Evolutionary conservation across 1,140 invertebrate genomes (phyloP).

Genomic region (Campoletis sonorensis): DNA sequence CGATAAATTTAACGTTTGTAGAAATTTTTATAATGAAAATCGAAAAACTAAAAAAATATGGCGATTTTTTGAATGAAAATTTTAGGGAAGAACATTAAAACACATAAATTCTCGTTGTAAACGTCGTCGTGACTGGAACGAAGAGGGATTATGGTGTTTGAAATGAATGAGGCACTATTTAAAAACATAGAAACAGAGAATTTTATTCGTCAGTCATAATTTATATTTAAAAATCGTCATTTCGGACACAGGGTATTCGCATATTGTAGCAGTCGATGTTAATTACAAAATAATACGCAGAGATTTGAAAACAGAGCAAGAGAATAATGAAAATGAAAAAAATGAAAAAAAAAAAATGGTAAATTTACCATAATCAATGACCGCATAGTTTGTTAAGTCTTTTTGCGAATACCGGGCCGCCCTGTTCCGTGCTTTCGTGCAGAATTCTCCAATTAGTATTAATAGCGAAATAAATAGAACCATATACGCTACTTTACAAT

Average conservation of each 20-base stretch:
- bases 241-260: constrained; percentile 52
- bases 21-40: not conserved
- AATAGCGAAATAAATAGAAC: constrained; percentile 53
- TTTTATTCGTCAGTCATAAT: constrained; percentile 70
- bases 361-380: constrained; percentile 19
- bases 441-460: constrained; percentile 43
- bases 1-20: not conserved
- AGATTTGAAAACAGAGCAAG: not conserved
- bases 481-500: constrained; percentile 50
- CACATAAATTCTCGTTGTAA: not conserved
- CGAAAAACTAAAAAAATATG: too few species aligned
- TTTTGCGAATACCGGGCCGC: constrained; percentile 17
- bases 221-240: constrained; percentile 63
- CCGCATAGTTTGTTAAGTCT: constrained; percentile 2
- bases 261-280: constrained; percentile 35
- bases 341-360: constrained; percentile 31
- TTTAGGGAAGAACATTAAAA: not conserved
- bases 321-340: too few species aligned
- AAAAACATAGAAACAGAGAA: constrained; percentile 67
- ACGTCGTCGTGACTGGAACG: not conserved
- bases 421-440: not conserved
- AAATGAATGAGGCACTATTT: constrained; percentile 35
- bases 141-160: not conserved
- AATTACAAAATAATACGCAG: constrained; percentile 27
- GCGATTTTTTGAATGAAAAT: not conserved